phyloP scores from a whole-genome alignment of 2,113 vertebrate genomes.

The Tursiops truncatus region DNA sequence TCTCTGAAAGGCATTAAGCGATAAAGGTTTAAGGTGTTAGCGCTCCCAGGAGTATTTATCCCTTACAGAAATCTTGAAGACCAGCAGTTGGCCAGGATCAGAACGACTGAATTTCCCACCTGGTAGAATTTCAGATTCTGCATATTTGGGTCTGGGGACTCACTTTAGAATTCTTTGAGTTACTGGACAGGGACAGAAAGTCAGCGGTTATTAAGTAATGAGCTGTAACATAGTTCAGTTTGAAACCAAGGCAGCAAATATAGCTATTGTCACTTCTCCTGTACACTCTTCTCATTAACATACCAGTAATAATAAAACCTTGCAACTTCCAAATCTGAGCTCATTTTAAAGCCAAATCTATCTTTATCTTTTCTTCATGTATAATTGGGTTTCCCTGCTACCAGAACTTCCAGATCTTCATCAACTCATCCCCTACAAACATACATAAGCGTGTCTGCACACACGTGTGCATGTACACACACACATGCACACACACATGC shows the following conservation, averaged over 20 bases:
- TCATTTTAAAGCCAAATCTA: neutral
- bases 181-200: neutral
- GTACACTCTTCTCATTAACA: neutral
- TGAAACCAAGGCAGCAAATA: neutral
- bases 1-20: slow-evolving; percentile 33
- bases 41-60: neutral
- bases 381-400: neutral
- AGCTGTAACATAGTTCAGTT: neutral
- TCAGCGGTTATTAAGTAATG: neutral
- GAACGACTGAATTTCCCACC: neutral
- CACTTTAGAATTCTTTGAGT: neutral
- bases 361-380: neutral
- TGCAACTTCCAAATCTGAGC: neutral
- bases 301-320: neutral
- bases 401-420: neutral
- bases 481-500: no score
- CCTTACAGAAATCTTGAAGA: slow-evolving; percentile 42
- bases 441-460: neutral
- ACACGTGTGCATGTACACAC: neutral
- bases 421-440: neutral
- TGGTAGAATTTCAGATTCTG: slow-evolving; percentile 34
- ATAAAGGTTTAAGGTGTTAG: slow-evolving; percentile 56
- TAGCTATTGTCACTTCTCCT: neutral
- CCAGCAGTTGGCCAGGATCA: slow-evolving; percentile 4
- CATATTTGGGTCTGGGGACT: neutral